phyloP scores from a whole-genome alignment of 2,888 invertebrate genomes.

The Cheilosia impressa region DNA sequence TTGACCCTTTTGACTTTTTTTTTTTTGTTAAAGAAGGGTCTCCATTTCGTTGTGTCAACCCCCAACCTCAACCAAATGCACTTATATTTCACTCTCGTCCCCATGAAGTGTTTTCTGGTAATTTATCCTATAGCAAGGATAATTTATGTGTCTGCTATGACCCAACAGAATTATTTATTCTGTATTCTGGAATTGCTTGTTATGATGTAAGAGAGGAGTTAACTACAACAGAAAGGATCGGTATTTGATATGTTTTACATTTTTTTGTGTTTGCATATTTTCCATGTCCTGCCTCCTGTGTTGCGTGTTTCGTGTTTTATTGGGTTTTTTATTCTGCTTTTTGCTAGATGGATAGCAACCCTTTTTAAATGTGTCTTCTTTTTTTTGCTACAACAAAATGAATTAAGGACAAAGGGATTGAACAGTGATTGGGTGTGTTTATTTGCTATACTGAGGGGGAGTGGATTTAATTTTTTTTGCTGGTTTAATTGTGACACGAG shows the following conservation, averaged over 20 bases:
- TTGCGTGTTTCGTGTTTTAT: slow-evolving; percentile 8
- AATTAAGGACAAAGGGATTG: slow-evolving; percentile 53
- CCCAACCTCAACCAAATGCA: slow-evolving; percentile 46
- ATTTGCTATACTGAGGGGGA: background rate
- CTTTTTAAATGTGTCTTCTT: slow-evolving; percentile 47
- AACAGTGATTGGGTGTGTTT: slow-evolving; percentile 57
- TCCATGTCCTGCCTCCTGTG: slow-evolving; percentile 14
- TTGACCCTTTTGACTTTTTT: slow-evolving; percentile 46
- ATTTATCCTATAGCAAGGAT: slow-evolving; percentile 66
- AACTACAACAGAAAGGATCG: slow-evolving; percentile 59
- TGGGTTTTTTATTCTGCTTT: slow-evolving; percentile 22
- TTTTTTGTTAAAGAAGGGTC: slow-evolving; percentile 25
- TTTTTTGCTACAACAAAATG: slow-evolving; percentile 31
- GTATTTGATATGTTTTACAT: slow-evolving; percentile 49
- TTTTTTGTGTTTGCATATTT: slow-evolving; percentile 4
- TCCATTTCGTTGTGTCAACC: slow-evolving; percentile 39
- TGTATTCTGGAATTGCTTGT: slow-evolving; percentile 58
- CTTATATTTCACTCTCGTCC: slow-evolving; percentile 31
- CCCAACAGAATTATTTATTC: slow-evolving; percentile 65
- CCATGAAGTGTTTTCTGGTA: slow-evolving; percentile 67
- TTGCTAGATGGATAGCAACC: slow-evolving; percentile 16
- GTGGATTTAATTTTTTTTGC: slow-evolving; percentile 8
- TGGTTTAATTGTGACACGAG: background rate
- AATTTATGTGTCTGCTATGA: slow-evolving; percentile 73
- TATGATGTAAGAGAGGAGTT: slow-evolving; percentile 66